Conservation (phyloP, 2,888 invertebrate species). For the Byasa hedistus region DNA sequence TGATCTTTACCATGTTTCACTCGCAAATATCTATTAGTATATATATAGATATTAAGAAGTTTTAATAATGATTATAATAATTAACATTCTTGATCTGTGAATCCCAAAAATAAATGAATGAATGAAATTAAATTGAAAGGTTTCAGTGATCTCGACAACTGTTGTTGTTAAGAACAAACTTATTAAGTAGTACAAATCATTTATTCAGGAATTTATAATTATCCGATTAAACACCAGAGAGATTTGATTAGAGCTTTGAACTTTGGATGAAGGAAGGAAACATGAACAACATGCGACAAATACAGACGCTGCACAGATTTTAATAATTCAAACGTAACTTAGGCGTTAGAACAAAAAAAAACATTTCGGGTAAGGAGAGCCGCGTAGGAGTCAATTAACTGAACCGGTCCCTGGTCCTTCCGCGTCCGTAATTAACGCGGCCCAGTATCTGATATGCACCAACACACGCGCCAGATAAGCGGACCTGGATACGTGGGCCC, state of each 20-base stretch:
- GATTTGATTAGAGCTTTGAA: too few species aligned
- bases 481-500: constrained; percentile 17
- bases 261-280: neutral
- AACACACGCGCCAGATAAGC: constrained; percentile 27
- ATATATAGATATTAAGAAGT: too few species aligned
- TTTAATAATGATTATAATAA: neutral
- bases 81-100: neutral
- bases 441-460: constrained; percentile 36
- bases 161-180: too few species aligned
- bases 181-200: too few species aligned
- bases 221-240: too few species aligned
- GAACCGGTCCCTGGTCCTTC: constrained; percentile 46
- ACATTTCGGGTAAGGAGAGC: constrained; percentile 27
- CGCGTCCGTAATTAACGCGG: constrained; percentile 43
- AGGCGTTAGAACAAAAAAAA: neutral
- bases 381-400: constrained; percentile 49
- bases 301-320: neutral
- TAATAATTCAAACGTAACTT: constrained; percentile 11
- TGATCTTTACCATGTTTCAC: too few species aligned
- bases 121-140: too few species aligned
- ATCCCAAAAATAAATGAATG: too few species aligned
- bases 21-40: too few species aligned
- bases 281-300: neutral
- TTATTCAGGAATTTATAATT: too few species aligned
- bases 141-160: too few species aligned